Conservation (phyloP, 2,797 vertebrate genomes). For the Lycodopsis pacificus region DNA sequence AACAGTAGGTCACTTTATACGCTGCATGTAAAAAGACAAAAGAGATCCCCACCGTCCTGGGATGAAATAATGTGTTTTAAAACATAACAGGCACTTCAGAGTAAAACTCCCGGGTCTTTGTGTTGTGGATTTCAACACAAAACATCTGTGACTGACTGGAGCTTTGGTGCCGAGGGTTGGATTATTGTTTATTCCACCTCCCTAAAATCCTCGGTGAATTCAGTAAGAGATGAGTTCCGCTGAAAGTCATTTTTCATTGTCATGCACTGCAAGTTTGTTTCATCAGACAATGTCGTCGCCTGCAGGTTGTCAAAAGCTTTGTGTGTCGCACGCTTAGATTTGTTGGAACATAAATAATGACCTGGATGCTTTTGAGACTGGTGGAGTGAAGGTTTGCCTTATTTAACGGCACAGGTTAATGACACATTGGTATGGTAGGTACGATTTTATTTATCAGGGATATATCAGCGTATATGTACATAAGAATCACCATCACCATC, state of each 20-base stretch:
- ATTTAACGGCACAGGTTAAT: neutral
- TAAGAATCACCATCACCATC: neutral
- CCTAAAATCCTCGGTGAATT: conserved; percentile 44
- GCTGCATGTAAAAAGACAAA: conserved; percentile 24
- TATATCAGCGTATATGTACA: neutral
- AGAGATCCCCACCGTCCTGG: conserved; percentile 8
- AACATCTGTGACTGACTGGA: conserved; percentile 58
- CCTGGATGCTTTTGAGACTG: neutral
- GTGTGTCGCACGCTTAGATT: neutral
- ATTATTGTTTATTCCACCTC: conserved; percentile 49
- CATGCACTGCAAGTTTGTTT: conserved; percentile 35
- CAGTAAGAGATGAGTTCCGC: conserved; percentile 43
- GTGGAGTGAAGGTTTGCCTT: neutral
- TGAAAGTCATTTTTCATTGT: conserved; percentile 47
- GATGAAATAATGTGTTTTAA: conserved; percentile 36
- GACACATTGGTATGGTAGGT: neutral
- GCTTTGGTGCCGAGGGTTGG: conserved; percentile 40
- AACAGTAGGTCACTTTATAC: neutral
- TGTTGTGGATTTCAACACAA: conserved; percentile 38
- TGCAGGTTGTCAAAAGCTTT: conserved; percentile 3
- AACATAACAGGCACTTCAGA: conserved; percentile 48
- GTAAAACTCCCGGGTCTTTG: conserved; percentile 30
- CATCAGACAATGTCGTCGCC: conserved; percentile 5
- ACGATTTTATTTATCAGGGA: neutral
- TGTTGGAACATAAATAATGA: neutral